Base-by-base conservation (phyloP, 2,113 vertebrate species). In the Corvus moneduloides region DNA sequence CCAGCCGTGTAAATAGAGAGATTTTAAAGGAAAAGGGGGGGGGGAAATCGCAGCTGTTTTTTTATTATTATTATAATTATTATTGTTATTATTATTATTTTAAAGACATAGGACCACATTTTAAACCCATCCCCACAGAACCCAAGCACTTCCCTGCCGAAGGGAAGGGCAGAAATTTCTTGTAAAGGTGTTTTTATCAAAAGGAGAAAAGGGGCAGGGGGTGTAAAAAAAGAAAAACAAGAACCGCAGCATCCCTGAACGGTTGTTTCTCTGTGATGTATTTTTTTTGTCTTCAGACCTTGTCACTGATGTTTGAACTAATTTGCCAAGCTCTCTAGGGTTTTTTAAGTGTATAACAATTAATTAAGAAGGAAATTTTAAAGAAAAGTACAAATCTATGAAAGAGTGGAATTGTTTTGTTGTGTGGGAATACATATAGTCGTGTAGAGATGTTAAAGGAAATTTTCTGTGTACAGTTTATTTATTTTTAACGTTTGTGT, bases 401-500 rank as follows among this genome's bases (percentile, higher is more conserved):
- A 97, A 97, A 97, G 98, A 98, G 95, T 98, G 98, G 97, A 98
- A 97, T 98, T 69, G 32, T 91, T 98, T 96, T 95, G 87, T 92
- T 98, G 98, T 98, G 96, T 98, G 98, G 98, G 98, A 98, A 98
- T 98, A 98, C 97, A 80, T 96, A 98, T 98, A 98, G 98, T 98
- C 97, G 87, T 98, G 98, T 98, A 98, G 98, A 98, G 98, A 98
- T 95, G 95, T 95, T 98, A 98, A 98, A 97, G 97, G 98, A 94
- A 93, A 81, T 92, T 93, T 96, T 98, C 98, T 97, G 97, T 99
- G 98, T 98, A 98, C 94, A 98, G 98, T 98, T 98, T 99, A 99
- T 99, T 99, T 99, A 99, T 98, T 99, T 98, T 94, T 98, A 98
- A 98, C 95, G 94, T 98, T 98, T 99, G 98, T 98, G 98, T 98